Evolutionary conservation across 2,888 invertebrate species (phyloP), one percentile per base, ranked within the genome.

Genomic region (Clepsis dumicolana): DNA sequence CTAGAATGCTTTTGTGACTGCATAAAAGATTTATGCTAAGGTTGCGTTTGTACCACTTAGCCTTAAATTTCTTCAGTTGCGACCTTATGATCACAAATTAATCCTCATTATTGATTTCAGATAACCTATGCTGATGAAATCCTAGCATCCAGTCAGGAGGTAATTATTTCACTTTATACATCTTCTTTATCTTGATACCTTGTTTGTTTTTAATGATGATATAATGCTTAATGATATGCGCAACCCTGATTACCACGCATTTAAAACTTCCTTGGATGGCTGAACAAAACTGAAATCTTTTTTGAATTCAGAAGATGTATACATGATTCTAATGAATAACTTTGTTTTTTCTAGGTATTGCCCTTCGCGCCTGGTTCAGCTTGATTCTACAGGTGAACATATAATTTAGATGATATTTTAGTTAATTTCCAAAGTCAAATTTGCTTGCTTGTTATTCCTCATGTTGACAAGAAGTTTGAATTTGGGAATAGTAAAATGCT

Each of bases 221-320:
- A 91, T 71, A 86, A 91, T 93, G 92, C 91, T 78, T 85, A 73
- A 91, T 93, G 93, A 92, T 64, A 90, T 87, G 93, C 89, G 93
- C 90, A 93, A 92, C 90, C 89, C 72, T 93, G 93, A 92, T 93
- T 93, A 93, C 92, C 89, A 93, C 84, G 90, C 92, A 92, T 92
- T 88, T 89, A 80, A 84, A 90, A 92, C 93, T 93, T 93, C 93
- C 93, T 93, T 93, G 93, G 93, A 93, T 93, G 93, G 92, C 93
- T 93, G 93, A 93, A 69, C 64, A 63, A 44, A 44, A 18, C 4
- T 27, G 32, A 29, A 25, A n/a, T 16, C 10, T n/a, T 3, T n/a
- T 18, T 7, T 24, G 0, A 4, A 24, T 21, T 12, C 4, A 24
- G 12, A 4, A 7, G 8, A n/a, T n/a, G 1, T 8, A 5, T 35